Base-by-base conservation (phyloP, 2,113 vertebrate genomes). In the Coregonus clupeaformis region DNA sequence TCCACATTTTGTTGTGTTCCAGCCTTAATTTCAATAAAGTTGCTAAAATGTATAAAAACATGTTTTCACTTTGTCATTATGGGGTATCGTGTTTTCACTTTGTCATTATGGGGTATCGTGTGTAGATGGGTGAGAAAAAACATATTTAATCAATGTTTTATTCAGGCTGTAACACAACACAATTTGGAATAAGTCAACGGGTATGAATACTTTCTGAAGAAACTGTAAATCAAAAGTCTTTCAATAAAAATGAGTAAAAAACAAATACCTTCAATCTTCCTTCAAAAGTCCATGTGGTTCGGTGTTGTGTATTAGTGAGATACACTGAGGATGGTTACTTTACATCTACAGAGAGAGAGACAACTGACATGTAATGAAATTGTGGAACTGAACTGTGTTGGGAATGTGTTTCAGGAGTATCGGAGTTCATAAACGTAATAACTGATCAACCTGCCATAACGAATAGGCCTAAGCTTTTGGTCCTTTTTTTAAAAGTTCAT, bases 251-350 rank as follows among this genome's bases (percentile, higher is more conserved):
- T 5, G 1, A 6, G 6, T 6, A 30, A 36, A 27, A 60, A 29
- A 75, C 75, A 79, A 24, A 64, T 7, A 69, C 29, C 49, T 71
- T 24, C n/a, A 29, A 65, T 59, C n/a, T 59, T 59, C 57, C n/a
- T 22, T n/a, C 57, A 59, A 60, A 60, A 24, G 16, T 3, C 5
- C 49, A 60, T 60, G 20, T 14, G 16, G 57, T 60, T 60, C n/a
- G 5, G 57, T 60, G 57, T 22, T 60, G n/a, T 60, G 57, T 22
- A 60, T 22, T 22, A n/a, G 57, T 22, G 18, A 60, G 20, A 60
- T 22, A 60, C 6, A 24, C 5, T 22, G n/a, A n/a, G n/a, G 57
- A 2, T 24, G n/a, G n/a, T 55, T 55, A 18, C 13, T 55, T 55
- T 55, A 55, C 13, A 14, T 55, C n/a, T 60, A 67, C 13, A 20